Evolutionary conservation across 2,113 vertebrate genomes (phyloP).

Genomic region (Ovibos moschatus): DNA sequence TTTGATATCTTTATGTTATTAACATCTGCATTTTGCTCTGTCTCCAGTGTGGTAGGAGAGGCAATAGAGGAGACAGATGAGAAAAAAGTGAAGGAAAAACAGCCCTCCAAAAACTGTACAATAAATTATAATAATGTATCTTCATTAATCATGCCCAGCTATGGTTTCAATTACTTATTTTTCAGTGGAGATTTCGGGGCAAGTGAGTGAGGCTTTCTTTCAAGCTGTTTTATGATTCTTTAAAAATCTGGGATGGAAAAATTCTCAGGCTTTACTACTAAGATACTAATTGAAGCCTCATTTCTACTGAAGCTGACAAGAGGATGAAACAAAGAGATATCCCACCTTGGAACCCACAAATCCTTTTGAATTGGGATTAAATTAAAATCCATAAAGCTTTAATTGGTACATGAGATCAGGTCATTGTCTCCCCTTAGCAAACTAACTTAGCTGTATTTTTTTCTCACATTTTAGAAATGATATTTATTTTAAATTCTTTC

Average conservation of each 20-base stretch:
- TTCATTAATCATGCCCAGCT: conserved; percentile 41
- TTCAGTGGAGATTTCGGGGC: conserved; percentile 58
- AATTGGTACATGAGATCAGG: neutral
- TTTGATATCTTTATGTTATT: conserved; percentile 73
- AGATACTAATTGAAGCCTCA: conserved; percentile 44
- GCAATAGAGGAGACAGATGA: conserved; percentile 66
- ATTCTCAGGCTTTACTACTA: conserved; percentile 40
- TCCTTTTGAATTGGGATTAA: neutral
- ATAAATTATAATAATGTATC: conserved; percentile 71
- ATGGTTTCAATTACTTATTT: conserved; percentile 67
- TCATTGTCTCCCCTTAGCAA: neutral
- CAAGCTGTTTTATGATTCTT: conserved; percentile 69
- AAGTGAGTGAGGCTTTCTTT: conserved; percentile 63
- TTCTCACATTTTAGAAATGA: conserved; percentile 1
- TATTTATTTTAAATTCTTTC: neutral
- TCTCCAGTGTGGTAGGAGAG: conserved; percentile 59
- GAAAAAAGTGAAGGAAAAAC: conserved; percentile 69
- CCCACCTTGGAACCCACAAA: neutral
- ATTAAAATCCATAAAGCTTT: neutral
- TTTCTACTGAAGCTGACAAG: neutral
- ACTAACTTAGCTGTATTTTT: neutral
- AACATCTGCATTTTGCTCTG: conserved; percentile 69
- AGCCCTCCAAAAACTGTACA: conserved; percentile 54
- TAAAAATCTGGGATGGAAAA: conserved; percentile 62
- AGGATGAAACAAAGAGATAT: neutral